Percentiles rank a stretch among this genome's conserved stretches.
Conservation (phyloP, 2,888 invertebrate species). For the Scaptomyza flava region DNA sequence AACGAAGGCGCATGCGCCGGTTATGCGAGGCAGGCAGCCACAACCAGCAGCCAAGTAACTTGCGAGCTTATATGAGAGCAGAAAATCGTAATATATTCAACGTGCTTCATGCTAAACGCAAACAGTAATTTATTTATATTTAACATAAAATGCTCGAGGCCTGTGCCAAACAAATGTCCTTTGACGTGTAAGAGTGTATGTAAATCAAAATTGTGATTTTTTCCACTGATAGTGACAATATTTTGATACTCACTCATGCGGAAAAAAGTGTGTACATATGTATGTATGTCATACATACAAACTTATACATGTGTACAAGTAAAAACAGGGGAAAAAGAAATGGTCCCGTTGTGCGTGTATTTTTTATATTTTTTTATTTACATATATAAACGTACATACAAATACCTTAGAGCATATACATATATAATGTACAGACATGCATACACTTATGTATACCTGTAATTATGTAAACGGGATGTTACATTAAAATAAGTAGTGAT, state of each 20-base stretch:
- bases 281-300: conserved; percentile 18
- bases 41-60: conserved; percentile 59
- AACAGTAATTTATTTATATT: conserved; percentile 57
- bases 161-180: conserved; percentile 70
- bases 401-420: not conserved
- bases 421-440: conserved; percentile 10
- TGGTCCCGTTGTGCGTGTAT: conserved; percentile 30
- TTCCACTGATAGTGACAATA: conserved; percentile 41
- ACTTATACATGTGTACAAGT: conserved; percentile 11
- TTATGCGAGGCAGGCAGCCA: conserved; percentile 24
- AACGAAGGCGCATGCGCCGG: conserved; percentile 44
- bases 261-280: conserved; percentile 52
- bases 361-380: conserved; percentile 36
- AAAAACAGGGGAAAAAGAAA: conserved; percentile 15
- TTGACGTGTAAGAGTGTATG: conserved; percentile 57
- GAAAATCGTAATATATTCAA: conserved; percentile 64
- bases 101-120: conserved; percentile 57
- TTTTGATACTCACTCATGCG: conserved; percentile 37
- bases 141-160: conserved; percentile 60
- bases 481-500: conserved; percentile 36
- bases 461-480: conserved; percentile 40
- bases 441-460: conserved; percentile 7
- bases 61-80: conserved; percentile 59
- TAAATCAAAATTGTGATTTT: conserved; percentile 39
- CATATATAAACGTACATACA: conserved; percentile 5